Conservation (phyloP, 2,113 vertebrate species). For the Otocyon megalotis region DNA sequence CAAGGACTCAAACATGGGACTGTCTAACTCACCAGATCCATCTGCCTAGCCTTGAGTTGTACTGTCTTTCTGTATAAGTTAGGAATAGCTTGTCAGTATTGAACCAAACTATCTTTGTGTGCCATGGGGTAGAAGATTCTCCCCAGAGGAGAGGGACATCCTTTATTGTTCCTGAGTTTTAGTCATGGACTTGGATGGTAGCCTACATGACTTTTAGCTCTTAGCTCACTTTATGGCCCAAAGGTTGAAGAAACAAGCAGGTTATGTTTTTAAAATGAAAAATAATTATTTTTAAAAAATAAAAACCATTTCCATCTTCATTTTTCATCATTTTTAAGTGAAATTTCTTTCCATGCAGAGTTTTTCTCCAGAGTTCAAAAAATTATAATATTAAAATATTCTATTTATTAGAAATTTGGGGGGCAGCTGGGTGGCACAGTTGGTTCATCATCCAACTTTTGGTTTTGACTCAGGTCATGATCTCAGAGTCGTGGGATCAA, state of each 20-base stretch:
- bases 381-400: neutral
- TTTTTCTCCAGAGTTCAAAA: slow-evolving; percentile 14
- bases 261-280: neutral
- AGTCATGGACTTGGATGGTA: neutral
- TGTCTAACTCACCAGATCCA: neutral
- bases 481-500: neutral
- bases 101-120: slow-evolving; percentile 7
- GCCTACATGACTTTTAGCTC: neutral
- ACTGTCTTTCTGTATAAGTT: neutral
- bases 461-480: neutral
- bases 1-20: neutral
- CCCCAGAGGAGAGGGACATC: neutral
- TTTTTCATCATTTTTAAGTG: slow-evolving; percentile 4
- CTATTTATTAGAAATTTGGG: neutral
- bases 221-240: neutral
- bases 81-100: neutral
- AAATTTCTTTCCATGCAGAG: neutral
- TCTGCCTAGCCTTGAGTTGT: neutral
- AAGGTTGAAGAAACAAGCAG: slow-evolving; percentile 26
- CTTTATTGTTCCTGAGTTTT: neutral
- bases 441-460: neutral
- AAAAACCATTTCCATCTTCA: neutral
- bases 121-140: neutral
- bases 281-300: neutral
- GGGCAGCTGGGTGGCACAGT: neutral